These are phyloP conservation scores for Siniperca chuatsi DNA, from an alignment of 2,113 vertebrate genomes.

Conservation along the genomic window DNA sequence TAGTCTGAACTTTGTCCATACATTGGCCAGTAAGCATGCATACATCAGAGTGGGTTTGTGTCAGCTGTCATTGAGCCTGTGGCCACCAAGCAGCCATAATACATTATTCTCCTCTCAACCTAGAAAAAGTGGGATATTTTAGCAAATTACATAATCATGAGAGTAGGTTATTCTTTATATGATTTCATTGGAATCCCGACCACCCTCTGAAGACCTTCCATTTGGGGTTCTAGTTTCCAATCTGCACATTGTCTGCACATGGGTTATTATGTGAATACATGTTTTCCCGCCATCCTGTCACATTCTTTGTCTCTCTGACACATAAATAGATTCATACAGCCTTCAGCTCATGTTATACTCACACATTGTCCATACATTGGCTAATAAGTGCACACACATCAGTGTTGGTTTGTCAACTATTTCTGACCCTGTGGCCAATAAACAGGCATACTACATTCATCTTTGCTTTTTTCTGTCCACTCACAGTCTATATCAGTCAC, in stretches of 20 bases:
- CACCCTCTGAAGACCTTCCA: background rate
- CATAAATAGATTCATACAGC: constrained; percentile 18
- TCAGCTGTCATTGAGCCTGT: constrained; percentile 28
- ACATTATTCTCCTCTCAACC: constrained; percentile 25
- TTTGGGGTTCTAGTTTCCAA: background rate
- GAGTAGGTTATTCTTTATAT: background rate
- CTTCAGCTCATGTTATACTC: constrained; percentile 6
- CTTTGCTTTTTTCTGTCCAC: constrained; percentile 3
- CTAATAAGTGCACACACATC: constrained; percentile 33
- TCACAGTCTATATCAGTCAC: background rate
- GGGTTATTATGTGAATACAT: background rate
- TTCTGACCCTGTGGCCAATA: constrained; percentile 19
- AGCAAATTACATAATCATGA: constrained; percentile 2
- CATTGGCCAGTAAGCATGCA: constrained; percentile 13
- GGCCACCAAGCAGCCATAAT: constrained; percentile 33
- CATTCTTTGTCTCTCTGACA: constrained; percentile 6
- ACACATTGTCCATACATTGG: constrained; percentile 1
- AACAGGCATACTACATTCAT: constrained; percentile 8
- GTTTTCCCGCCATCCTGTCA: background rate
- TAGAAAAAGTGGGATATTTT: constrained; percentile 8
- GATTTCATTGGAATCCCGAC: background rate
- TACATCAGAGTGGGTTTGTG: constrained; percentile 38
- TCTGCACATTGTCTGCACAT: background rate
- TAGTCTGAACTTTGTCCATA: constrained; percentile 26
- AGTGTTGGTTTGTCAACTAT: constrained; percentile 34